phyloP scores from a whole-genome alignment of 1,140 invertebrate genomes.

The Drosophila kepulauana region DNA sequence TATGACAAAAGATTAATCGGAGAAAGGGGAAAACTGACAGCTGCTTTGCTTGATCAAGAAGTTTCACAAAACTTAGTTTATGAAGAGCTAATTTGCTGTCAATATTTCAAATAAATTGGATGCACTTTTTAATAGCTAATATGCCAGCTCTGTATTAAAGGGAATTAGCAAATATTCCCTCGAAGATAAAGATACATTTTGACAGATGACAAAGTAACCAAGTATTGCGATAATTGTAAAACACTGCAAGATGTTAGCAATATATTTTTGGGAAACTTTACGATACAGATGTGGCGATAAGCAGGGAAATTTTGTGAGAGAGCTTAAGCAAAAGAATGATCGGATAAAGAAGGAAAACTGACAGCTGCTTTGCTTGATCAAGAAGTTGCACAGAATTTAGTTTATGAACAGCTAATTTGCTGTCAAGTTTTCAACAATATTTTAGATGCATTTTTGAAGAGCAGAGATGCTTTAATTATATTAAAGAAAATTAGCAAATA shows the following conservation, averaged over 20 bases:
- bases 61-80: neutral
- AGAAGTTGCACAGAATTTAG: too few species aligned
- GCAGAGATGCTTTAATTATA: neutral
- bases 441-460: neutral
- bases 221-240: slow-evolving; percentile 14
- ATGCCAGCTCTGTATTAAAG: neutral
- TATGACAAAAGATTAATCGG: too few species aligned
- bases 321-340: neutral
- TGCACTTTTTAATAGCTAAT: neutral
- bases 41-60: too few species aligned
- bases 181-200: neutral
- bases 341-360: neutral
- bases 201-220: neutral
- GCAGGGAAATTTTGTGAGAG: neutral
- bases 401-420: neutral
- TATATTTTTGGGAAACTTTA: neutral
- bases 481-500: neutral
- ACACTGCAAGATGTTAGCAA: slow-evolving; percentile 11
- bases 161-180: neutral
- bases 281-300: neutral
- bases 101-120: too few species aligned
- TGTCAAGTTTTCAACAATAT: too few species aligned
- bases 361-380: neutral
- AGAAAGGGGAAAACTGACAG: too few species aligned
- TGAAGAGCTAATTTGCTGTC: neutral